phyloP scores from a whole-genome alignment of 2,888 invertebrate genomes.

The Keiferia lycopersicella region DNA sequence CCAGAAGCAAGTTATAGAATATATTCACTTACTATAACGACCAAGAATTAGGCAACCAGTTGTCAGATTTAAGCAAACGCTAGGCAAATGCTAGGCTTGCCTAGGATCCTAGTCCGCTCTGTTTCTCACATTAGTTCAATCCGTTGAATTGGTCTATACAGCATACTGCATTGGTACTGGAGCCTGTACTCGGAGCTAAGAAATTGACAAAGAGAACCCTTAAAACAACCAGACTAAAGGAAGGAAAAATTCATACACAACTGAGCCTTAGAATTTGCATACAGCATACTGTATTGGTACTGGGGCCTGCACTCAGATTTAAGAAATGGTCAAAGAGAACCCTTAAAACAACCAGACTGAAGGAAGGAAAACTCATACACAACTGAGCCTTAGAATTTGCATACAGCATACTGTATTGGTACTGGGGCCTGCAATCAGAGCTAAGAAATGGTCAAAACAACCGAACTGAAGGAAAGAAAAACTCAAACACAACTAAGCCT shows the following conservation, averaged over 20 bases:
- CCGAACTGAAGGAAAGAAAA: too few species aligned
- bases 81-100: constrained; percentile 57
- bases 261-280: too few species aligned
- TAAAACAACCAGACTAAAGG: too few species aligned
- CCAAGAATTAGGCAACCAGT: constrained; percentile 56
- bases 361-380: too few species aligned
- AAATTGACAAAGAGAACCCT: not conserved
- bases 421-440: not conserved
- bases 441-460: not conserved
- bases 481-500: too few species aligned
- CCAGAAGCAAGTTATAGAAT: constrained; percentile 32
- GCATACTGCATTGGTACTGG: constrained; percentile 30
- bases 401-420: constrained; percentile 35
- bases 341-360: too few species aligned
- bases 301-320: not conserved
- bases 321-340: not conserved
- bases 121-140: constrained; percentile 72
- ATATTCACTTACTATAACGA: not conserved
- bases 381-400: too few species aligned
- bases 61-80: constrained; percentile 69
- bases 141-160: constrained; percentile 58
- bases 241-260: too few species aligned
- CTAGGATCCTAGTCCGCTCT: constrained; percentile 51
- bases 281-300: constrained; percentile 30
- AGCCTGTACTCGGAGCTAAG: not conserved